Base-by-base conservation (phyloP, 1,140 invertebrate species). In the Proctacanthus coquilletti region DNA sequence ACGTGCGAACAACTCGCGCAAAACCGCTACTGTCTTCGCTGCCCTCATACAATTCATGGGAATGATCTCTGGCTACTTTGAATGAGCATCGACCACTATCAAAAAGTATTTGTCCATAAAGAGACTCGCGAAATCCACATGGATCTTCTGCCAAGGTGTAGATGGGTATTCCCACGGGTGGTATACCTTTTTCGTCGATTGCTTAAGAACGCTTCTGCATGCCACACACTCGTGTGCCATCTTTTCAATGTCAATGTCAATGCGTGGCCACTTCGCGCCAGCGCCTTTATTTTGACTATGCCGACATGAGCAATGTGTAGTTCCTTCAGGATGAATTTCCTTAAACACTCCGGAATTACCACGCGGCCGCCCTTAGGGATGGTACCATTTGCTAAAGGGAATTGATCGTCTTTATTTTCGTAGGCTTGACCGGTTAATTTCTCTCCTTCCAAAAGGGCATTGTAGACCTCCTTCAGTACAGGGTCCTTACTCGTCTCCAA, bases 231-330 rank as follows among this genome's bases (percentile, higher is more conserved):
- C 11, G 13, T 30, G 8, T 8, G 36, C 30, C 29, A 46, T 34
- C 4, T 45, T 17, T 25, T 52, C 50, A 14, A 71, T 66, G 5
- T 66, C 57, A 15, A 42, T 19, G 42, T 70, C 59, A 3, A 71
- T 57, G 3, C 49, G 43, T 11, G 58, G 59, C 61, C 62, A 70
- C 48, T 49, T 18, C 61, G 39, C 13, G 67, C 65, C 8, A 68
- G 27, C 4, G 48, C 42, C 47, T 71, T 71, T 59, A 67, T 69
- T 40, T 56, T 54, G 2, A 60, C 56, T 6, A 69, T 58, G 3
- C 63, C 65, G 10, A 51, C 38, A 45, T 69, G 68, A 17, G 45
- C 51, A 18, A 42, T 31, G 48, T 71, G 63, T 5, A 69, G 38
- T 36, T 61, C 50, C 4, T 39, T 41, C 18, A 61, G 25, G 17